A percentile compares a stretch with the other conserved stretches of the same genome.
Evolutionary conservation across 2,797 vertebrate genomes (phyloP).

Genomic region (Mormyrus proboscirostris): DNA sequence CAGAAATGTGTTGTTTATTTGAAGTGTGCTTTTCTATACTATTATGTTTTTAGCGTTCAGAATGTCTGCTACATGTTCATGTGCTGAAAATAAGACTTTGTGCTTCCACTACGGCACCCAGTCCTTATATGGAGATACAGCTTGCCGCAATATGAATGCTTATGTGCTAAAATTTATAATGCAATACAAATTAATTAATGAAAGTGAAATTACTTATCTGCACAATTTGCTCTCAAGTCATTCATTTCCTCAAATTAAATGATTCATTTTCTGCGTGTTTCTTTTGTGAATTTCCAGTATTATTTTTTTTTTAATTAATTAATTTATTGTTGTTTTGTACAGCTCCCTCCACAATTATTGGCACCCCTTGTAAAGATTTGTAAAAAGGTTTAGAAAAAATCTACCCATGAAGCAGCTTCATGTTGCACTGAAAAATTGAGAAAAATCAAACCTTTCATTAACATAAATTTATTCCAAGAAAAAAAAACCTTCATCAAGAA

Average conservation of each 20-base stretch:
- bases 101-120: not conserved
- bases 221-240: not conserved
- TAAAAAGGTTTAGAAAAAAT: not conserved
- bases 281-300: not conserved
- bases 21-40: not conserved
- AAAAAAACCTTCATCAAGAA: not conserved
- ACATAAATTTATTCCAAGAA: not conserved
- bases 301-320: not conserved
- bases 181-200: conserved; percentile 4
- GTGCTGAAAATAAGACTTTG: not conserved
- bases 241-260: not conserved
- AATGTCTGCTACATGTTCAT: not conserved
- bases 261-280: not conserved
- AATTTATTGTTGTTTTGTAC: not conserved
- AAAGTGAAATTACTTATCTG: not conserved
- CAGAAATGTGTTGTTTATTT: not conserved
- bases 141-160: not conserved
- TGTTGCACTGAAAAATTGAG: too few species aligned
- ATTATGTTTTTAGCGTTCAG: not conserved
- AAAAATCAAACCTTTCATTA: not conserved
- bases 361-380: not conserved
- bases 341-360: not conserved
- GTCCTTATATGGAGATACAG: not conserved
- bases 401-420: too few species aligned
- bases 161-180: not conserved